These are phyloP conservation scores for Tetheella fluctuosa DNA, from an alignment of 2,888 invertebrate genomes.

Conservation along the genomic window DNA sequence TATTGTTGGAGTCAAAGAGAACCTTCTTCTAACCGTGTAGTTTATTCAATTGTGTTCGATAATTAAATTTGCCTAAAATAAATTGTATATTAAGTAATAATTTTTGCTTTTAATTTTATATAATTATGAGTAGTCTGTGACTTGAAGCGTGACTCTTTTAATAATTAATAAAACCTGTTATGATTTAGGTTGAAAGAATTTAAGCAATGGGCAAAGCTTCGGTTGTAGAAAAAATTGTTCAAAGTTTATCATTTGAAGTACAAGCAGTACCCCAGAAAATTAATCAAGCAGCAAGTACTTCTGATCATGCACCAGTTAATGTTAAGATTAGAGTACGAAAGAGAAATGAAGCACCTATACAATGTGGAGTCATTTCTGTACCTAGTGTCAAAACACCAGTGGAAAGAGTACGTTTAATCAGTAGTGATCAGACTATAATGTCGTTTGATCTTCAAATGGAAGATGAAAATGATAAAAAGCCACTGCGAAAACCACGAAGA, in stretches of 20 bases:
- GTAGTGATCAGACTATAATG: constrained; percentile 72
- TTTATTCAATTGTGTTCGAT: constrained; percentile 71
- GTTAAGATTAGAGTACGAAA: constrained; percentile 68
- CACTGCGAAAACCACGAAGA: constrained; percentile 45
- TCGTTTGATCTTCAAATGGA: constrained; percentile 69
- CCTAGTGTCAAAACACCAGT: constrained; percentile 41
- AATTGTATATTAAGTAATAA: constrained; percentile 19
- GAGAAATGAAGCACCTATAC: constrained; percentile 43
- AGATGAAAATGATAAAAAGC: constrained; percentile 47
- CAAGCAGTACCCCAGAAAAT: constrained; percentile 56
- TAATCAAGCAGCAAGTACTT: constrained; percentile 21
- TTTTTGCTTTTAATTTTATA: not conserved
- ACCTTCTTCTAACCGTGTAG: constrained; percentile 65
- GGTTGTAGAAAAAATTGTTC: constrained; percentile 50
- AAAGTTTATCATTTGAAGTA: constrained; percentile 64
- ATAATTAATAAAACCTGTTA: not conserved
- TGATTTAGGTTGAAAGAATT: constrained; percentile 21
- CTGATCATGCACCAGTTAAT: constrained; percentile 56
- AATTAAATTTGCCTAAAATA: constrained; percentile 39
- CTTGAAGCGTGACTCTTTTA: not conserved
- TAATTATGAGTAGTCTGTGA: not conserved
- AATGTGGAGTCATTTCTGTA: constrained; percentile 46
- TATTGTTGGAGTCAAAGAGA: constrained; percentile 26
- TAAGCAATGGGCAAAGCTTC: constrained; percentile 44
- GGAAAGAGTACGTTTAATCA: constrained; percentile 55